Conservation (phyloP, 2,888 invertebrate species). For the Eudemis profundana region DNA sequence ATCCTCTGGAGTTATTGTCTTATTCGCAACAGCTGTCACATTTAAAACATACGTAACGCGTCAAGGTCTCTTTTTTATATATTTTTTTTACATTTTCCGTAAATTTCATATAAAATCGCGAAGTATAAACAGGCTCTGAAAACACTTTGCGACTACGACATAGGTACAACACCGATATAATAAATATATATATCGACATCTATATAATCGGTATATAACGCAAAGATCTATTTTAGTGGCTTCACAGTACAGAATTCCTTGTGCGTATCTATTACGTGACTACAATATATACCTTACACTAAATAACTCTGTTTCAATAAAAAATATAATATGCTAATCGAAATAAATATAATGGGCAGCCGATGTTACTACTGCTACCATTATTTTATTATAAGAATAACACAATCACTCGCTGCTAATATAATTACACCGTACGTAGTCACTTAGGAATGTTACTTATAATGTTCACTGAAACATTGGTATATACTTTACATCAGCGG, state of each 20-base stretch:
- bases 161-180: slow-evolving; percentile 43
- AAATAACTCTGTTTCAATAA: slow-evolving; percentile 29
- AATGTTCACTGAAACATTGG: not conserved
- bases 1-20: slow-evolving; percentile 13
- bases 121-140: slow-evolving; percentile 43
- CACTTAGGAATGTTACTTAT: not conserved
- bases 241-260: slow-evolving; percentile 63
- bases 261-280: slow-evolving; percentile 76
- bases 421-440: not conserved
- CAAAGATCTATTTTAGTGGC: slow-evolving; percentile 56
- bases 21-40: slow-evolving; percentile 2
- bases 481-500: too few relatives aligned
- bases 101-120: slow-evolving; percentile 42
- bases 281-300: slow-evolving; percentile 55
- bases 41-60: slow-evolving; percentile 33
- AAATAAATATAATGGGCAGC: slow-evolving; percentile 1
- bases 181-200: slow-evolving; percentile 38
- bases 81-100: slow-evolving; percentile 31
- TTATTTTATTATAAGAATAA: not conserved
- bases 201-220: slow-evolving; percentile 48
- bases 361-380: not conserved
- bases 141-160: slow-evolving; percentile 40
- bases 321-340: slow-evolving; percentile 33
- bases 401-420: not conserved
- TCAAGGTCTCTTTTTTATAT: slow-evolving; percentile 11